Evolutionary conservation across 2,888 invertebrate species (phyloP), one percentile per base, ranked within the genome.

Genomic region (Choristoneura rosaceana): DNA sequence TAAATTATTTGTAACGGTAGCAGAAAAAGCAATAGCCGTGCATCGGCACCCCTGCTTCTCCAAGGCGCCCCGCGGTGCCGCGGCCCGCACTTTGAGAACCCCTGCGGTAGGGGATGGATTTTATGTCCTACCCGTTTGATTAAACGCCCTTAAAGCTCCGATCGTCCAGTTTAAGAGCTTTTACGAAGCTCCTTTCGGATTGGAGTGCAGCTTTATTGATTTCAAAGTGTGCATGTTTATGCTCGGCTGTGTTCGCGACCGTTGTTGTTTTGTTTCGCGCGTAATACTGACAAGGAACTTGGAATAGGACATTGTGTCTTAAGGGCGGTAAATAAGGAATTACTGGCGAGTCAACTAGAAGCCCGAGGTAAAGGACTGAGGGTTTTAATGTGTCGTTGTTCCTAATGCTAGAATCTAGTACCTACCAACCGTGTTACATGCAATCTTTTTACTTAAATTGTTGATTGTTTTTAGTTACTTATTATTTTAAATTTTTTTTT

Each of bases 151-250:
- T 59, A 47, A 41, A 68, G 68, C 65, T 55, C 69, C 60, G 25
- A 41, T 34, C 60, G 66, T 45, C 66, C 66, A 71, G 71, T 67
- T 71, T 67, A 62, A 67, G 61, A 66, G 66, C 55, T 55, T 71
- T 58, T 34, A 34, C 47, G 61, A 52, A 61, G 52, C 70, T 59
- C 64, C 64, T 69, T 68, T 69, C 59, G 60, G 55, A 67, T 71
- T 67, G 66, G 38, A 71, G 71, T 67, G 43, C 61, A 62, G 45
- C 62, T 62, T 67, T 71, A 71, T 71, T 71, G 71, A 71, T 71
- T 67, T 45, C 14, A 14, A 62, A 7, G 25, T 45, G 25, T 62
- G 62, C 43, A 62, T 62, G 14, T 62, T 45, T 62, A 17, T 45
- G 14, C 25, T 17, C 7, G 55, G 50, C 7, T 12, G 55, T 55